Evolutionary conservation across 2,113 vertebrate genomes (phyloP).

Genomic region (Chionomys nivalis): DNA sequence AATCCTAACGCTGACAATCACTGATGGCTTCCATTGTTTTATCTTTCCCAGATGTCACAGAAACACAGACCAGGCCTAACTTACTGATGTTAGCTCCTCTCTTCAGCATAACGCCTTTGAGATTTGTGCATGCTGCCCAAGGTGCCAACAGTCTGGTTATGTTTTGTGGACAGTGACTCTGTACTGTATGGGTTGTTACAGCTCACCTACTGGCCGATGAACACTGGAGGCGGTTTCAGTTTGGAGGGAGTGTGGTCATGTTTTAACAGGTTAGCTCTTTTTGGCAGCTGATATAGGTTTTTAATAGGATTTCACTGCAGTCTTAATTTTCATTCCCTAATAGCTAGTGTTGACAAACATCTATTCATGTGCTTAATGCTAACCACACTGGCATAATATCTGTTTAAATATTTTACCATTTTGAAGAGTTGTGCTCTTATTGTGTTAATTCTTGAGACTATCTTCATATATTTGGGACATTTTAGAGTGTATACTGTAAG

Average conservation of each 20-base stretch:
- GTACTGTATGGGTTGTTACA: not conserved
- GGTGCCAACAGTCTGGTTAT: not conserved
- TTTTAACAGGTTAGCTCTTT: not conserved
- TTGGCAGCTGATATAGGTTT: not conserved
- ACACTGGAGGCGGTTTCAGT: not conserved
- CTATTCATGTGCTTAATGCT: not conserved
- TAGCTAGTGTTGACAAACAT: not conserved
- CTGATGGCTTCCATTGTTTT: not conserved
- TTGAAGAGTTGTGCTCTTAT: not conserved
- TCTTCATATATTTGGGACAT: conserved; percentile 1
- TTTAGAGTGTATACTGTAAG: not conserved
- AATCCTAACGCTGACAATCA: not conserved
- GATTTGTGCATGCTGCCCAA: not conserved
- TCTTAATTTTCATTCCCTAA: not conserved
- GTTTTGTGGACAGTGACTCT: not conserved
- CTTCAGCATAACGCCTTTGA: not conserved
- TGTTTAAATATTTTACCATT: not conserved
- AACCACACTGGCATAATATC: not conserved
- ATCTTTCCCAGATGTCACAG: not conserved
- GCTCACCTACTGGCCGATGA: not conserved
- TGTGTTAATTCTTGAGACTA: not conserved
- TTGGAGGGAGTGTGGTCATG: not conserved
- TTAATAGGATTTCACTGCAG: not conserved
- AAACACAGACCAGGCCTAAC: not conserved
- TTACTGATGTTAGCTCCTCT: not conserved